phyloP scores from a whole-genome alignment of 1,140 invertebrate genomes.

The Agrilus planipennis region DNA sequence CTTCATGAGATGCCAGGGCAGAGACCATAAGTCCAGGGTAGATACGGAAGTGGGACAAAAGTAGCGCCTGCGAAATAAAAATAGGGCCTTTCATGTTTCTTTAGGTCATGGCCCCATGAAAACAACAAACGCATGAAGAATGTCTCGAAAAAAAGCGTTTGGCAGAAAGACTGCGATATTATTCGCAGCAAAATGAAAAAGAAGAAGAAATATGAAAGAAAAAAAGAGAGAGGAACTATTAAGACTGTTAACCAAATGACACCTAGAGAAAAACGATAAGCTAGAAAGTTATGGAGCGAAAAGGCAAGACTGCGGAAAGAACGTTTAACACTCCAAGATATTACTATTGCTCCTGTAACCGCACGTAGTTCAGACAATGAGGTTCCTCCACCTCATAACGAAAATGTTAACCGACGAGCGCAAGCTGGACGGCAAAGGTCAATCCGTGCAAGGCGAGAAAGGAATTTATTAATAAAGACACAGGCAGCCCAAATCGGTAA shows the following conservation, averaged over 20 bases:
- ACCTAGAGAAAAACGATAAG: constrained; percentile 11
- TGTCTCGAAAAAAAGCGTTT: too few species aligned
- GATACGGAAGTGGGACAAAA: too few species aligned
- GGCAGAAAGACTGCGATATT: too few species aligned
- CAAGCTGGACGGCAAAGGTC: not conserved
- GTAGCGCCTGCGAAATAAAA: too few species aligned
- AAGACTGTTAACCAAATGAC: constrained; percentile 15
- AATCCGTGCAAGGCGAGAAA: not conserved
- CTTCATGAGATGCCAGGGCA: too few species aligned
- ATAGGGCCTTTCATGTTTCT: too few species aligned
- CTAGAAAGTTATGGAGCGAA: constrained; percentile 11
- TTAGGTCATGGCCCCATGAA: too few species aligned
- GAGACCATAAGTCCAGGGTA: too few species aligned
- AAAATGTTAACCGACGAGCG: too few species aligned
- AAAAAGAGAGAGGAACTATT: constrained; percentile 15
- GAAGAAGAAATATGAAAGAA: too few species aligned
- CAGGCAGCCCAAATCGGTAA: not conserved
- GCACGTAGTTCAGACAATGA: not conserved
- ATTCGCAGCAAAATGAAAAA: too few species aligned
- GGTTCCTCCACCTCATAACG: not conserved
- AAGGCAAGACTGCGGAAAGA: constrained; percentile 5
- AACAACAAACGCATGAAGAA: too few species aligned
- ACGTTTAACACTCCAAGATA: constrained; percentile 1
- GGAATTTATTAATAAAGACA: not conserved
- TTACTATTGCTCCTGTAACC: not conserved